phyloP scores from a whole-genome alignment of 2,113 vertebrate genomes.

The Stegastes partitus region DNA sequence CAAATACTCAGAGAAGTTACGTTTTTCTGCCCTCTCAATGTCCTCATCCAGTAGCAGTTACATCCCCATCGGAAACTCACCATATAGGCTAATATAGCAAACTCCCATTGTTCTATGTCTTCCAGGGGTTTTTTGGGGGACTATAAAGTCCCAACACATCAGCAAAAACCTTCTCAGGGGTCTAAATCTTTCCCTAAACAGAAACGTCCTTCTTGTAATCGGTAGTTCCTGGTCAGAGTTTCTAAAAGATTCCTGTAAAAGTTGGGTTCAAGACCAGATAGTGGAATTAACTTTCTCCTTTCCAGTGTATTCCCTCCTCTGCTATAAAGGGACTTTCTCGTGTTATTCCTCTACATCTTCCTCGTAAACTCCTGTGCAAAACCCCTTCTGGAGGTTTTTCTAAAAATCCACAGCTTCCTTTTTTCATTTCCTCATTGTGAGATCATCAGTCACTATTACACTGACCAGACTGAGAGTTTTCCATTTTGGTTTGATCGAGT shows the following conservation, averaged over 20 bases:
- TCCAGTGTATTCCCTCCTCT: background rate
- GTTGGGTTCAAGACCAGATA: background rate
- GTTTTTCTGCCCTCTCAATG: too few relatives aligned
- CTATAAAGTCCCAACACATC: too few relatives aligned
- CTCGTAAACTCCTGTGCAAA: background rate
- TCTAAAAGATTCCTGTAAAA: background rate
- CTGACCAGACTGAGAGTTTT: background rate
- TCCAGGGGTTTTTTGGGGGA: too few relatives aligned
- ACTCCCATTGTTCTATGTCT: too few relatives aligned
- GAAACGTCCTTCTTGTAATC: too few relatives aligned
- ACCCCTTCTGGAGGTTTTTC: background rate
- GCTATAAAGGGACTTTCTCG: conserved; percentile 10
- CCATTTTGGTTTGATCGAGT: conserved; percentile 10
- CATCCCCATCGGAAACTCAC: too few relatives aligned
- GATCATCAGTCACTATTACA: background rate
- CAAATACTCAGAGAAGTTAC: too few relatives aligned
- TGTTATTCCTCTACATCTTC: background rate
- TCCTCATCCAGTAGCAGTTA: too few relatives aligned
- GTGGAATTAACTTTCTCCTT: background rate
- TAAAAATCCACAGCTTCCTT: background rate
- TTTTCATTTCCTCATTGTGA: conserved; percentile 22
- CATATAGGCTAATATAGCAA: too few relatives aligned
- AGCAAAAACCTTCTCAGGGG: too few relatives aligned
- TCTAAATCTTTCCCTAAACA: too few relatives aligned
- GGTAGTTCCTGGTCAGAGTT: too few relatives aligned